Evolutionary conservation across 2,113 vertebrate species (phyloP), one percentile per base, ranked within the genome.

Genomic region (Phaethon lepturus): DNA sequence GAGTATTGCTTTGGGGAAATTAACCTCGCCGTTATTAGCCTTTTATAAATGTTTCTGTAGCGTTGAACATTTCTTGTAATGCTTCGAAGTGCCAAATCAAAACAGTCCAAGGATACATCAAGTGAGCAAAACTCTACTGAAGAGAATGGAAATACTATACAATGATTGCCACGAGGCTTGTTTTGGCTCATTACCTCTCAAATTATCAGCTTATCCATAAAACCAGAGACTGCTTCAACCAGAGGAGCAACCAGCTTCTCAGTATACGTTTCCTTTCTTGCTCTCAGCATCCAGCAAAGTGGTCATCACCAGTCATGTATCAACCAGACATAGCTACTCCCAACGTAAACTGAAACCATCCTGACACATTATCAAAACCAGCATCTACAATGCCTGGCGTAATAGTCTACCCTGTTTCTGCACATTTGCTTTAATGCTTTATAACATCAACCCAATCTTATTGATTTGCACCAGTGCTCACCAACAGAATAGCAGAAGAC

Each of bases 381-480:
- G 55, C 7, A 15, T 19, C 31, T n/a, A 40, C 56, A 81, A 25
- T 23, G 33, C 56, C 44, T 42, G 25, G 22, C 3, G 1, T 18
- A 44, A 74, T 7, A 69, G 28, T 50, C 66, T 55, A 52, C 8
- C 40, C 35, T 26, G 24, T 53, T 72, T 38, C 84, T 78, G 17
- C n/a, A 49, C 9, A 16, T 55, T 58, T 64, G 9, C 63, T 90
- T 62, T 17, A 73, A 75, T 38, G 28, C 40, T 58, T 82, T 68
- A 90, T 73, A 85, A 91, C 75, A 84, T 50, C 97, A 96, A 81
- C 76, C 95, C 95, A 95, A 95, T 96, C 96, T 96, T 93, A 97
- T 14, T 91, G 89, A 83, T 66, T 49, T 64, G 66, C 80, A 93
- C 76, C 35, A 29, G 8, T 62, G 72, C 87, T 91, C 77, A 95